phyloP scores from a whole-genome alignment of 1,140 invertebrate species.

The Arion vulgaris region DNA sequence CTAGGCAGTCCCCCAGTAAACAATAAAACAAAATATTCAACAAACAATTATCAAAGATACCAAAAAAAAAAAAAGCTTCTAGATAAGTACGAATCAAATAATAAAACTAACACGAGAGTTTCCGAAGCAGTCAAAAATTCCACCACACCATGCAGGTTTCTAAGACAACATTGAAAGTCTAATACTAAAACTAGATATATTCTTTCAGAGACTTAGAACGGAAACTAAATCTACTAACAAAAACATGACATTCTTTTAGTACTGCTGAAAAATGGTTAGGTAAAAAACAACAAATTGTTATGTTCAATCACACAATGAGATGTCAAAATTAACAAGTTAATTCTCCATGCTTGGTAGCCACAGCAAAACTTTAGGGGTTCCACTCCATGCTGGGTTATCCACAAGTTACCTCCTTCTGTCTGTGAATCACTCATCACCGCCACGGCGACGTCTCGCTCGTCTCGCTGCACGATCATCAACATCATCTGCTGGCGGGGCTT shows the following conservation, averaged over 20 bases:
- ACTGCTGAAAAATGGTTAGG: background rate
- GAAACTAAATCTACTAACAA: background rate
- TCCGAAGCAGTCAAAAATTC: background rate
- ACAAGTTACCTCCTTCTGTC: conserved; percentile 26
- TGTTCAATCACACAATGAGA: background rate
- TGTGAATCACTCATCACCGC: conserved; percentile 22
- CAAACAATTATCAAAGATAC: too few species aligned
- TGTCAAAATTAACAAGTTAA: background rate
- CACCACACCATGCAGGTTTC: background rate
- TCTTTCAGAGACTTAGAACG: background rate
- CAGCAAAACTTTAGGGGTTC: background rate
- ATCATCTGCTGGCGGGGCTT: conserved; percentile 27
- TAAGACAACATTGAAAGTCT: background rate
- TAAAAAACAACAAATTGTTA: background rate
- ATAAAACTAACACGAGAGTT: too few species aligned
- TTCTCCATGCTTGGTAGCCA: background rate
- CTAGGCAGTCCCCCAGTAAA: too few species aligned
- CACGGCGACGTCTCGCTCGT: conserved; percentile 25
- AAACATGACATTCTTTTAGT: background rate
- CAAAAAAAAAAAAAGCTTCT: too few species aligned
- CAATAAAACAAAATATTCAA: too few species aligned
- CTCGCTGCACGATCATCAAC: conserved; percentile 31
- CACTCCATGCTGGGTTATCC: conserved; percentile 24
- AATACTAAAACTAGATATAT: background rate
- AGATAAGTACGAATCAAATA: too few species aligned